Percentiles rank a stretch among this genome's conserved stretches.
phyloP scores from a whole-genome alignment of 2,888 invertebrate genomes.

The Chelonus formosanus region DNA sequence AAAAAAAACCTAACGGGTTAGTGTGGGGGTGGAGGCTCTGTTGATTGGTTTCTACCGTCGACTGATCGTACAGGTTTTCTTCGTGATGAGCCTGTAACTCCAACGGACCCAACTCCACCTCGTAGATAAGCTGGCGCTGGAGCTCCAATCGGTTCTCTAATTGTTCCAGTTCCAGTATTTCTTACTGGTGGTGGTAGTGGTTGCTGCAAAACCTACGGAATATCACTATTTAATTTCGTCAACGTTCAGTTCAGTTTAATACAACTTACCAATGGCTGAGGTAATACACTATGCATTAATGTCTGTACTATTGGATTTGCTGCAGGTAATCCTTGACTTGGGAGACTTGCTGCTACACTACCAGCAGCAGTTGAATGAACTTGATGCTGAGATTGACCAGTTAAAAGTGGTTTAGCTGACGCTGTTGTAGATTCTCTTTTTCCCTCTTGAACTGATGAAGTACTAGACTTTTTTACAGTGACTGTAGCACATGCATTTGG shows the following conservation, averaged over 20 bases:
- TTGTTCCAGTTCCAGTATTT: slow-evolving; percentile 62
- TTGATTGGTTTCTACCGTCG: slow-evolving; percentile 65
- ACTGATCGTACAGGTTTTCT: slow-evolving; percentile 66
- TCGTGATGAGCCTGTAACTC: slow-evolving; percentile 62
- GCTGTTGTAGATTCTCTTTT: slow-evolving; percentile 49
- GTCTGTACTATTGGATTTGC: slow-evolving; percentile 61
- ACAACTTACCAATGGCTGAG: slow-evolving; percentile 60
- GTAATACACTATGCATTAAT: slow-evolving; percentile 62
- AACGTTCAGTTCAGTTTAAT: background rate
- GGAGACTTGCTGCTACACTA: slow-evolving; percentile 44
- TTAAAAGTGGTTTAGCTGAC: slow-evolving; percentile 38
- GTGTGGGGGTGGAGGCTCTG: slow-evolving; percentile 66
- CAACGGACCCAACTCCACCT: slow-evolving; percentile 61
- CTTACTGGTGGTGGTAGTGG: slow-evolving; percentile 60
- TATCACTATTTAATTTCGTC: slow-evolving; percentile 7
- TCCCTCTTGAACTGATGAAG: slow-evolving; percentile 48
- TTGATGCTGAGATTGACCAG: slow-evolving; percentile 29
- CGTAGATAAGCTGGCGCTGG: slow-evolving; percentile 59
- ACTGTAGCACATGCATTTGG: slow-evolving; percentile 48
- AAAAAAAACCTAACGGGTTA: slow-evolving; percentile 54
- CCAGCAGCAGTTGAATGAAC: slow-evolving; percentile 42
- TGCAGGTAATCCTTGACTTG: slow-evolving; percentile 55
- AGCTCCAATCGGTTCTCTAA: slow-evolving; percentile 61
- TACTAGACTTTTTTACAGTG: slow-evolving; percentile 51
- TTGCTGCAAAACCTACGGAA: slow-evolving; percentile 58